A percentile compares a stretch with the other conserved stretches of the same genome.
phyloP scores from a whole-genome alignment of 2,113 vertebrate species.

The Cryptomyrus ogoouensis region DNA sequence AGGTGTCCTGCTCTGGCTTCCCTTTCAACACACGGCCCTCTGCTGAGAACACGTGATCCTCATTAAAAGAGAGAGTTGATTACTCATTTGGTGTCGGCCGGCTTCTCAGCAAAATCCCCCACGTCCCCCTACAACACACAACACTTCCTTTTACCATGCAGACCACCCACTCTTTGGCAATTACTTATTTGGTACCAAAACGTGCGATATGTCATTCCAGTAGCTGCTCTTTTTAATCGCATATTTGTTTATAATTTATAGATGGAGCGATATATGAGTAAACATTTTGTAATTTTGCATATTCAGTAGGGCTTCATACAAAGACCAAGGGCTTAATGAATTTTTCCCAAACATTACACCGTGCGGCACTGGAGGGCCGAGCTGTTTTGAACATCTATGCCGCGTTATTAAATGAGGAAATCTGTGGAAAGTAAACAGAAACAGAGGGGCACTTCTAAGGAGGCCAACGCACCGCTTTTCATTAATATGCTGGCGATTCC shows the following conservation, averaged over 20 bases:
- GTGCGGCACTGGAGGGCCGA: background rate
- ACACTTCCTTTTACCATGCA: background rate
- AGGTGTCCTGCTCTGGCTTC: background rate
- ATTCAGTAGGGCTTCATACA: background rate
- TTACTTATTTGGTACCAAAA: background rate
- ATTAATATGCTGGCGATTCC: constrained; percentile 59
- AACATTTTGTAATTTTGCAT: background rate
- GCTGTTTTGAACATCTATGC: constrained; percentile 37
- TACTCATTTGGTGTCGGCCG: background rate
- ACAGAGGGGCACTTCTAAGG: constrained; percentile 46
- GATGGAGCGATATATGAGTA: background rate
- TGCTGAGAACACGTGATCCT: background rate
- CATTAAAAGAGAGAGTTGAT: background rate
- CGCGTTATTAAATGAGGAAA: constrained; percentile 41
- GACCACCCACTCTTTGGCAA: background rate
- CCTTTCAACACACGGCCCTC: background rate
- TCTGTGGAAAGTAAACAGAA: constrained; percentile 54
- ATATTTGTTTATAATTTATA: background rate
- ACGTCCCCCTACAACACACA: background rate
- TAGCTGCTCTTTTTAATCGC: background rate
- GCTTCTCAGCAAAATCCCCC: background rate
- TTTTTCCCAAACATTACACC: background rate
- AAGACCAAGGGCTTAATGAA: background rate
- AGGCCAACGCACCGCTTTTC: constrained; percentile 50
- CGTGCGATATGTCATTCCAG: background rate